Evolutionary conservation across 2,888 invertebrate genomes (phyloP).

Genomic region (Xanthorhoe designata): DNA sequence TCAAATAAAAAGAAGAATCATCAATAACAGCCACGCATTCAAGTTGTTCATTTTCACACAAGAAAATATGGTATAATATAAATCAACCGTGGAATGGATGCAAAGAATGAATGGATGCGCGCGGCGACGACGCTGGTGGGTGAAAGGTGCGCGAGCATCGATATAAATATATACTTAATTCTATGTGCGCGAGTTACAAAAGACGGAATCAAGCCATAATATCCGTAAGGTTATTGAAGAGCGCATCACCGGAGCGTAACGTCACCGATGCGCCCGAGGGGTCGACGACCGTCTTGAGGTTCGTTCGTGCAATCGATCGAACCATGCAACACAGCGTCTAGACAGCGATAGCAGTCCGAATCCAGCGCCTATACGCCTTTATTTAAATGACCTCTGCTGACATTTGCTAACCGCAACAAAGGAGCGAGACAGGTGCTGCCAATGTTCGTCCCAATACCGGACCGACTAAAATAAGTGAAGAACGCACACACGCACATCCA

Average conservation of each 20-base stretch:
- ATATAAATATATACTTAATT: too few relatives aligned
- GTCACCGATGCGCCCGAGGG: constrained; percentile 84
- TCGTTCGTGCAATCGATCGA: constrained; percentile 83
- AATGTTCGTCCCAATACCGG: constrained; percentile 61
- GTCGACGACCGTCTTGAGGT: constrained; percentile 83
- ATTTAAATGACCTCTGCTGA: constrained; percentile 84
- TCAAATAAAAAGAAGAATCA: constrained; percentile 25
- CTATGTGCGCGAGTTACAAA: constrained; percentile 56
- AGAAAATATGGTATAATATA: constrained; percentile 32
- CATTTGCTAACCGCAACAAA: constrained; percentile 83
- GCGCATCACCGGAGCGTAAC: constrained; percentile 84
- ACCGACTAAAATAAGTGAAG: constrained; percentile 76
- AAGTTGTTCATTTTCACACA: constrained; percentile 25
- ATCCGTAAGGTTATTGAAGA: constrained; percentile 75
- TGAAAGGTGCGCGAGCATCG: constrained; percentile 52
- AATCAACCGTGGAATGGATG: constrained; percentile 31
- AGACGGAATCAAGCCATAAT: constrained; percentile 64
- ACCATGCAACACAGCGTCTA: constrained; percentile 83
- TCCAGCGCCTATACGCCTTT: constrained; percentile 75
- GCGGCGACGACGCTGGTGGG: constrained; percentile 36
- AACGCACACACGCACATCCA: constrained; percentile 61
- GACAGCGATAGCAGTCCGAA: constrained; percentile 79
- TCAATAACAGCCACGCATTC: constrained; percentile 24
- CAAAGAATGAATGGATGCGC: constrained; percentile 46
- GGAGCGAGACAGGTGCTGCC: constrained; percentile 80